These are phyloP conservation scores for Melanargia galathea DNA, from an alignment of 2,888 invertebrate genomes.

Conservation along the genomic window DNA sequence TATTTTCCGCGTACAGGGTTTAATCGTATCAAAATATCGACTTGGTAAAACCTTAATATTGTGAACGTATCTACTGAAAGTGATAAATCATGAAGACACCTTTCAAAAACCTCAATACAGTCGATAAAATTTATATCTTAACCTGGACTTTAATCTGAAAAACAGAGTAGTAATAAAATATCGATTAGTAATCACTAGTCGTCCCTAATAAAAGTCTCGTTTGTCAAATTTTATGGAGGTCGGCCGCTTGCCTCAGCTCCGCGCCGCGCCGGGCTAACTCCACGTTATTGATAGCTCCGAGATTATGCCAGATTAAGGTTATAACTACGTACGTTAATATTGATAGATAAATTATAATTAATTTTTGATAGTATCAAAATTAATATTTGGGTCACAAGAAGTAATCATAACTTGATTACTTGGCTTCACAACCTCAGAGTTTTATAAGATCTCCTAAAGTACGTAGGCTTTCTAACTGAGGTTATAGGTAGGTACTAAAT, in stretches of 20 bases:
- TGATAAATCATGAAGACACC: background rate
- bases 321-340: constrained; percentile 8
- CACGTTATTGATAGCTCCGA: constrained; percentile 41
- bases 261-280: constrained; percentile 39
- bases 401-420: too few species aligned
- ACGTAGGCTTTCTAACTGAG: too few species aligned
- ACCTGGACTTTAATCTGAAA: constrained; percentile 7
- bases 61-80: background rate
- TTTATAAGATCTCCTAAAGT: too few species aligned
- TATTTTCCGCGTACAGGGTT: too few species aligned
- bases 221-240: constrained; percentile 61
- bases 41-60: too few species aligned
- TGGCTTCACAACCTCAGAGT: too few species aligned
- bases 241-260: constrained; percentile 37
- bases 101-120: background rate
- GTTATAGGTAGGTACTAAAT: too few species aligned
- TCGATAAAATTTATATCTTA: background rate
- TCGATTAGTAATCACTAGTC: constrained; percentile 51
- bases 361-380: too few species aligned
- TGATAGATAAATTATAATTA: constrained; percentile 8
- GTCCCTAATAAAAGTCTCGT: constrained; percentile 56
- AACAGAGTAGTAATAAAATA: constrained; percentile 43
- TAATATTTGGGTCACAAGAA: too few species aligned
- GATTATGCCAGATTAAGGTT: constrained; percentile 33
- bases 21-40: too few species aligned